Evolutionary conservation across 1,140 invertebrate species (phyloP), one percentile per base, ranked within the genome.

Genomic region (Halesus radiatus): DNA sequence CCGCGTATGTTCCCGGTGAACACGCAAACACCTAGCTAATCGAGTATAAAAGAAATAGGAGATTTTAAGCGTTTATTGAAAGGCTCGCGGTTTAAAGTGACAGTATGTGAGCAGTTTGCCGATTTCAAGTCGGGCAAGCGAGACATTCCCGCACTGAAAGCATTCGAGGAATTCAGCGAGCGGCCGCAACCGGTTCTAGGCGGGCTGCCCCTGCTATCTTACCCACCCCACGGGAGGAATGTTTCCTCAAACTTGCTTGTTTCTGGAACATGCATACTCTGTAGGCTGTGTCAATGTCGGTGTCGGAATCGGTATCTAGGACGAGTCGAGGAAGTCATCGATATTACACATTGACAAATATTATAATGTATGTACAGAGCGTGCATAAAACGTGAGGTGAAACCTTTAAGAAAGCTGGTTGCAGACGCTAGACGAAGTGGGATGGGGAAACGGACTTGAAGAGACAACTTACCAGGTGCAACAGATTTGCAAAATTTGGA

Each of bases 131-230:
- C 37, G 37, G 10, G 37, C 8, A 45, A 37, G 32, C 10, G 13
- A 45, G 37, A 10, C 37, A 45, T 45, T 45, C 37, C 37, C 37
- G 37, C 37, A 74, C 23, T 53, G 70, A 74, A 54, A 45, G 22
- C 70, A 54, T 22, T 73, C 50, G n/a, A 54, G 26, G 70, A 73
- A 73, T 73, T 54, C 23, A 23, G 50, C 70, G 18, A 26, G 26
- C 70, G 23, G 52, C 8, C 53, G 23, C 53, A 32, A 75, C 73
- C 73, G 73, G 22, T 56, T 60, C 73, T 29, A 37, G 56, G 54
- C 54, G 18, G 52, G 23, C n/a, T 45, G 52, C 18, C 52, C 3
- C 6, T 26, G 68, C 68, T 23, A 13, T 5, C 20, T 26, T 13
- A 26, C 62, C 62, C 37, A 45, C 37, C 22, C 62, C 62, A 64